A percentile compares a stretch with the other conserved stretches of the same genome.
Conservation (phyloP, 1,140 invertebrate species). For the Eueides isabella region DNA sequence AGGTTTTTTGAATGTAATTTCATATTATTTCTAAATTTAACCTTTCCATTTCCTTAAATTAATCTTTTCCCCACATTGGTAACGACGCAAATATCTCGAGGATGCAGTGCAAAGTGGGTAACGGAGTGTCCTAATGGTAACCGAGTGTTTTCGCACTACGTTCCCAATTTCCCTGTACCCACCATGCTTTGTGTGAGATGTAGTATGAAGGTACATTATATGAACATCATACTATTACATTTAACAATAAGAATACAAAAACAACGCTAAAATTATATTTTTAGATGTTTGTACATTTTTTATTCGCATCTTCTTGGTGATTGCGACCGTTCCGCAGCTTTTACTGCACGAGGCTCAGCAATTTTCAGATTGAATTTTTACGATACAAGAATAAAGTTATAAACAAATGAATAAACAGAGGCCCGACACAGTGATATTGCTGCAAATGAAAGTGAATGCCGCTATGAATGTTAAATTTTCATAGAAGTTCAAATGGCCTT, state of each 20-base stretch:
- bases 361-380: conserved; percentile 74
- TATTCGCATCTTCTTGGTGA: conserved; percentile 46
- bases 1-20: too few species aligned
- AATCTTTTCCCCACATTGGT: too few species aligned
- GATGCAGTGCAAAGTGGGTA: too few species aligned
- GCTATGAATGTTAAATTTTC: conserved; percentile 38
- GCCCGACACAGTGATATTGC: conserved; percentile 84
- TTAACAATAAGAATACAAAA: neutral
- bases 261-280: conserved; percentile 42
- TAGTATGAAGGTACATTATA: too few species aligned
- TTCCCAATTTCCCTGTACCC: too few species aligned
- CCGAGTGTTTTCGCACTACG: too few species aligned
- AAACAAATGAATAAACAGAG: conserved; percentile 82
- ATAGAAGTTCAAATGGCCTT: neutral
- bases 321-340: conserved; percentile 40
- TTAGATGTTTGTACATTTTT: conserved; percentile 50
- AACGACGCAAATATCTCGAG: too few species aligned
- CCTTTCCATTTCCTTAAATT: too few species aligned
- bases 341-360: conserved; percentile 46
- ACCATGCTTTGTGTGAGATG: too few species aligned
- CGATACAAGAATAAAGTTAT: conserved; percentile 63
- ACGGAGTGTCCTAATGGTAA: too few species aligned
- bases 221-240: too few species aligned
- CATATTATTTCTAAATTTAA: too few species aligned
- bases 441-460: conserved; percentile 44